Conservation (phyloP, 92 coral and sea anemone genomes). For the Actinostola sp. region DNA sequence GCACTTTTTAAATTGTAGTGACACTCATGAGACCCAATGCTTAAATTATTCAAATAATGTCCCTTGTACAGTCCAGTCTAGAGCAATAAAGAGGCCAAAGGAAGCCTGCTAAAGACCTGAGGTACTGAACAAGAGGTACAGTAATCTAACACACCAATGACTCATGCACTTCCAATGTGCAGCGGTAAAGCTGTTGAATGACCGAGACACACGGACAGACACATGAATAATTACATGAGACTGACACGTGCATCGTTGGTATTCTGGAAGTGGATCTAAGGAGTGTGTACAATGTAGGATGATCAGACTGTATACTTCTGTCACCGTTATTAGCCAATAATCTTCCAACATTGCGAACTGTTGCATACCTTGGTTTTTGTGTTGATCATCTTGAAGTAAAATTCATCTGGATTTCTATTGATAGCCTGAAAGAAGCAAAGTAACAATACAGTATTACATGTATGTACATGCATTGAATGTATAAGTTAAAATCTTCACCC, state of each 20-base stretch:
- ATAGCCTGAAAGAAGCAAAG: constrained; percentile 51
- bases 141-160: constrained; percentile 89
- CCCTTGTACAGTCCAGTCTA: constrained; percentile 43
- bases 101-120: constrained; percentile 23
- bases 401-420: constrained; percentile 97
- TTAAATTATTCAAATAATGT: constrained; percentile 12
- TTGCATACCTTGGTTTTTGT: constrained; percentile 66
- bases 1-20: neutral
- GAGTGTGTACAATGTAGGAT: constrained; percentile 64
- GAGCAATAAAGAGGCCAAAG: constrained; percentile 25
- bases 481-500: neutral
- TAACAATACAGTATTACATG: neutral
- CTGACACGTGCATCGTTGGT: constrained; percentile 24
- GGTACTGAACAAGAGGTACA: constrained; percentile 69
- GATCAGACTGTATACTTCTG: neutral
- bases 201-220: constrained; percentile 46
- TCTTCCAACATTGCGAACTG: neutral
- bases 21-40: neutral
- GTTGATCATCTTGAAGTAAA: constrained; percentile 93
- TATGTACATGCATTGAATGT: neutral
- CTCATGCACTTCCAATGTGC: constrained; percentile 95
- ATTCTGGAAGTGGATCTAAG: constrained; percentile 96
- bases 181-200: constrained; percentile 91
- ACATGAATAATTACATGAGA: constrained; percentile 27
- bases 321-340: neutral